A percentile compares a stretch with the other conserved stretches of the same genome.
These are phyloP conservation scores for Bos indicus DNA, from an alignment of 2,113 vertebrate genomes.

Conservation along the genomic window DNA sequence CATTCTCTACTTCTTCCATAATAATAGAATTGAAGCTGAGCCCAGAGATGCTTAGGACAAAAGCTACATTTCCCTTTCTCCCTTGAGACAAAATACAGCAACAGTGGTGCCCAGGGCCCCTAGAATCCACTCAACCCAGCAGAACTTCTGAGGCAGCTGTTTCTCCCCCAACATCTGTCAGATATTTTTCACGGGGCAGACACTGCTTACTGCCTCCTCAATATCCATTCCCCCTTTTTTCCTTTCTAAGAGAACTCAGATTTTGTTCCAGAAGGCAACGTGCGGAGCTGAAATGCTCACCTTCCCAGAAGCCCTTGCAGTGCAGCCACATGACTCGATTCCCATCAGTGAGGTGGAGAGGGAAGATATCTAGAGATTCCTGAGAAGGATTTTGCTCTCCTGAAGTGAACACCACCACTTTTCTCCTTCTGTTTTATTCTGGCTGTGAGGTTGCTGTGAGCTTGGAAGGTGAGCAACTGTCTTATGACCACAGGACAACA, in stretches of 20 bases:
- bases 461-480: neutral
- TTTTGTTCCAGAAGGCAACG: neutral
- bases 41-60: neutral
- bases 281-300: neutral
- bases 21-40: neutral
- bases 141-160: neutral
- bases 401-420: accelerated
- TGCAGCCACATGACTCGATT: neutral
- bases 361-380: neutral
- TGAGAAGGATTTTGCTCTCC: neutral
- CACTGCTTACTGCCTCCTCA: neutral
- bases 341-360: neutral
- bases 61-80: neutral
- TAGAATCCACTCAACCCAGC: neutral
- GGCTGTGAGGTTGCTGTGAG: neutral
- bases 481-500: neutral
- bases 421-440: neutral
- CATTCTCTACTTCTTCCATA: neutral
- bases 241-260: neutral
- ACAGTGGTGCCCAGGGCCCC: neutral
- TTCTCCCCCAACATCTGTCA: neutral
- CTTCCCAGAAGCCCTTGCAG: neutral
- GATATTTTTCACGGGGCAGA: neutral
- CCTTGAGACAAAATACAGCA: neutral
- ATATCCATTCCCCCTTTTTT: neutral